Conservation (phyloP, 2,113 vertebrate genomes). For the Sapajus apella region DNA sequence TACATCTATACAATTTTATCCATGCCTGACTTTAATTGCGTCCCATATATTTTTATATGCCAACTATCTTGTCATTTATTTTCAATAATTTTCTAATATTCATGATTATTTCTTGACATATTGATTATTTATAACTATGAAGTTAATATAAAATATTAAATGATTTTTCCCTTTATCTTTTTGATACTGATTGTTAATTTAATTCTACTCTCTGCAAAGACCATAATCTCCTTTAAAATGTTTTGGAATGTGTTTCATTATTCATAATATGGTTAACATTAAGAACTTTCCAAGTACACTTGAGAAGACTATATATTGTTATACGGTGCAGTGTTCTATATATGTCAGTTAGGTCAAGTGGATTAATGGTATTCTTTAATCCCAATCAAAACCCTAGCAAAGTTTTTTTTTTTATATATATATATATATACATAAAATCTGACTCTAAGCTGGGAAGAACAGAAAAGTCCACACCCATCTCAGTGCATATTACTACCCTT, state of each 20-base stretch:
- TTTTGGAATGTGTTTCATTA: background rate
- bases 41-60: background rate
- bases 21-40: background rate
- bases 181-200: background rate
- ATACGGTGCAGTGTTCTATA: background rate
- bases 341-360: background rate
- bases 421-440: background rate
- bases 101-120: background rate
- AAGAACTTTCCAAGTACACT: background rate
- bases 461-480: background rate
- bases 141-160: background rate
- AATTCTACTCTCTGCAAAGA: slow-evolving; percentile 1
- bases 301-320: background rate
- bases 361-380: background rate
- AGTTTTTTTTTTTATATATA: background rate
- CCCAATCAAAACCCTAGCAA: background rate
- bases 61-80: background rate
- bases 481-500: background rate
- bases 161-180: background rate
- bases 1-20: background rate
- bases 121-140: no score
- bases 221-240: background rate
- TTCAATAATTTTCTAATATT: slow-evolving; percentile 1
- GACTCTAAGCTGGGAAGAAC: background rate
- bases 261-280: background rate